phyloP scores from a whole-genome alignment of 2,888 invertebrate genomes.

The Capitulum mitella region DNA sequence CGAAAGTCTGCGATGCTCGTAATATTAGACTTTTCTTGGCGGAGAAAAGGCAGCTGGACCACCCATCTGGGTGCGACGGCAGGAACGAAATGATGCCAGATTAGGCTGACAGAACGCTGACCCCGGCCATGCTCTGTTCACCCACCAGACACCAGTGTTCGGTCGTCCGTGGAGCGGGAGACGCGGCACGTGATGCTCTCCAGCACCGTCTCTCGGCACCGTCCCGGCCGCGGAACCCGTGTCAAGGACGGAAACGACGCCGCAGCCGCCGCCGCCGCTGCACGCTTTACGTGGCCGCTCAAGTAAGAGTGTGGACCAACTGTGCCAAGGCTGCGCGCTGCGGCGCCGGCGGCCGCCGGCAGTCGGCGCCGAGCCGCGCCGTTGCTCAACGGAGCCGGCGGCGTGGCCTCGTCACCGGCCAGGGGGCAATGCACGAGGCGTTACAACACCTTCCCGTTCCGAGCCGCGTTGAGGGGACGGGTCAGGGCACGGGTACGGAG shows the following conservation, averaged over 20 bases:
- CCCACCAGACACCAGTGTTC: neutral
- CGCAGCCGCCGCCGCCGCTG: neutral
- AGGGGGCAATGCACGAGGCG: neutral
- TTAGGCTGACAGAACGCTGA: too few relatives aligned
- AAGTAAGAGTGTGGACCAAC: constrained; percentile 14
- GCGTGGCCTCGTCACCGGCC: neutral
- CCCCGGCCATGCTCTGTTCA: neutral
- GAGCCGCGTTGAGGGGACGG: too few relatives aligned
- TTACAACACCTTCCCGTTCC: neutral
- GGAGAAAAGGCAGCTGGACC: too few relatives aligned
- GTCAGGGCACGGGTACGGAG: too few relatives aligned
- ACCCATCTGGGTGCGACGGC: too few relatives aligned
- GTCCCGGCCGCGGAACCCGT: neutral
- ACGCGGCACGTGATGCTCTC: too few relatives aligned
- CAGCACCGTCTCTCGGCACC: too few relatives aligned
- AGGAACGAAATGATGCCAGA: too few relatives aligned
- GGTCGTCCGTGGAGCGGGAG: too few relatives aligned
- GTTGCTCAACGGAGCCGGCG: neutral
- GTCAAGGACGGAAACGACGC: constrained; percentile 1
- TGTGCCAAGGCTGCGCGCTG: constrained; percentile 1
- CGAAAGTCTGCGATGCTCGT: too few relatives aligned
- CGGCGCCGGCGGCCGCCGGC: neutral
- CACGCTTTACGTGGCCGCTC: neutral
- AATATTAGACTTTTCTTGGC: too few relatives aligned
- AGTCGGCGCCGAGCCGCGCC: neutral